phyloP scores from a whole-genome alignment of 2,797 vertebrate genomes.

The Margarornis squamiger region DNA sequence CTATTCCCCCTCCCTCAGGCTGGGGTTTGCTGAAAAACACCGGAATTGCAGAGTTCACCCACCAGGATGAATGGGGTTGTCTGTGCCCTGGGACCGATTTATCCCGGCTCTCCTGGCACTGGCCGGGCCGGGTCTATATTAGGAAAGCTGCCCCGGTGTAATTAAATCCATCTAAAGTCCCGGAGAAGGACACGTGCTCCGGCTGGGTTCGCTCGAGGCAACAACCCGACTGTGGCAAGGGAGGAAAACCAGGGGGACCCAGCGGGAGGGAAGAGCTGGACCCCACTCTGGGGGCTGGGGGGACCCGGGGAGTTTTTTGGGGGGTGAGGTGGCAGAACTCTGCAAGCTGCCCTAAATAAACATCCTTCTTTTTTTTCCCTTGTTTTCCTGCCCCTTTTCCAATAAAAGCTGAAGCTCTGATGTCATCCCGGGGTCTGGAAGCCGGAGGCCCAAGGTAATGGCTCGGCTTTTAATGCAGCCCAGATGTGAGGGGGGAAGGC shows the following conservation, averaged over 20 bases:
- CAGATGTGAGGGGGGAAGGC: neutral
- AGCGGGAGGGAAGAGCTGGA: neutral
- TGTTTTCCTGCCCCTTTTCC: constrained; percentile 5
- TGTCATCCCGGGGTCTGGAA: constrained; percentile 27
- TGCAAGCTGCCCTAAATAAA: neutral
- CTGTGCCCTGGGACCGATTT: constrained; percentile 27
- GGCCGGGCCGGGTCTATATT: constrained; percentile 33
- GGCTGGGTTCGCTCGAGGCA: neutral
- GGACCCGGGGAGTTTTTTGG: fast-evolving
- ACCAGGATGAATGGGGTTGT: neutral
- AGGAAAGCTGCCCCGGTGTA: constrained; percentile 61
- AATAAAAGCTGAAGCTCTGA: constrained; percentile 19
- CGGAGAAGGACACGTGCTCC: constrained; percentile 19
- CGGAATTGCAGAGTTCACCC: neutral
- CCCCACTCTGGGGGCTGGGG: fast-evolving
- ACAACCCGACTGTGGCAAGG: neutral
- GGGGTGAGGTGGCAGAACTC: neutral
- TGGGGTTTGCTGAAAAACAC: neutral
- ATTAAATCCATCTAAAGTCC: constrained; percentile 55
- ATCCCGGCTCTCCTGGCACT: constrained; percentile 44
- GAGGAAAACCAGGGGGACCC: neutral
- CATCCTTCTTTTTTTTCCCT: neutral
- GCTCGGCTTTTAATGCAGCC: constrained; percentile 36
- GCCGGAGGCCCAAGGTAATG: constrained; percentile 37
- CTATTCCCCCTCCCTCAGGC: fast-evolving